Evolutionary conservation across 2,113 vertebrate genomes (phyloP), one percentile per base, ranked within the genome.

Genomic region (Fukomys damarensis): DNA sequence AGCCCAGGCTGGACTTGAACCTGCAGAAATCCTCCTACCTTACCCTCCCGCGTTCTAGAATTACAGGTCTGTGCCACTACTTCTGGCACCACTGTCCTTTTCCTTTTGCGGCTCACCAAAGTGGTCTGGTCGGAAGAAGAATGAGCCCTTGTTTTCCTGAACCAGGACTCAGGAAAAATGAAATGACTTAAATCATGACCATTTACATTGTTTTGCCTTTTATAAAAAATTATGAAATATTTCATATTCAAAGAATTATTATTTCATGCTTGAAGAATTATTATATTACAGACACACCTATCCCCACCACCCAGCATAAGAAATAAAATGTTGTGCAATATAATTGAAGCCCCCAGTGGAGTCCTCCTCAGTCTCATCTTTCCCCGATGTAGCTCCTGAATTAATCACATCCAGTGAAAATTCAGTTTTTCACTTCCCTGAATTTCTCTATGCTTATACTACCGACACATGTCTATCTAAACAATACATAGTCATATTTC

Each of bases 201-300:
- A 74, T 32, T 91, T 91, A 49, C 20, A 86, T 41, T 61, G 8
- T 76, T 79, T 94, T 65, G 32, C 13, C 54, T 96, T 87, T 56
- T 43, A 49, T 74, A 61, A 90, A 93, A 86, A 82, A 81, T 54
- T 46, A 89, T 66, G 52, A 93, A 89, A 63, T 74, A 89, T 68
- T 82, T 86, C n/a, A 58, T 87, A 91, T 63, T 68, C 85, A 56
- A 94, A 56, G 28, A 92, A 89, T 82, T 93, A 85, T 81, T n/a
- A 80, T 86, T 79, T 96, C 61, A 77, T 26, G 2, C 32, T 76
- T 76, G 20, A 88, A 94, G 80, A 93, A 92, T 92, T 96, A 90
- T 76, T 96, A 90, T 76, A 63, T 94, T 95, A 59, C 77, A 88
- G 68, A 85, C 17, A 76, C 13, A 26, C 41, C 85, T 80, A 7